Percentiles rank a stretch among this genome's conserved stretches.
These are phyloP conservation scores for Ditula angustiorana DNA, from an alignment of 2,888 invertebrate species.

Conservation along the genomic window DNA sequence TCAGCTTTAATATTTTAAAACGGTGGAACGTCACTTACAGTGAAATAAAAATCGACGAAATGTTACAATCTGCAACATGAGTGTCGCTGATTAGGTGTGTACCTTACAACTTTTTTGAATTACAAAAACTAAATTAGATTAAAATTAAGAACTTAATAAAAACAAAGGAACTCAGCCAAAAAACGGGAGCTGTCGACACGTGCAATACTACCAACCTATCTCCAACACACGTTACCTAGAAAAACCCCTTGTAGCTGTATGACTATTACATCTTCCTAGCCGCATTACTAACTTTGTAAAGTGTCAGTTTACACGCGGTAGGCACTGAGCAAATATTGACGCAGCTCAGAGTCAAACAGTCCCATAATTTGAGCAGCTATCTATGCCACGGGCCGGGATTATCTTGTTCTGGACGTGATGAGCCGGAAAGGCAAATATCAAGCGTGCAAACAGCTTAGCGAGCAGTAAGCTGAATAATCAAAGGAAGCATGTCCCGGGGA, in stretches of 20 bases:
- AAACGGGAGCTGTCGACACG: conserved; percentile 71
- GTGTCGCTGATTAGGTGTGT: too few relatives aligned
- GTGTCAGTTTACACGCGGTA: conserved; percentile 59
- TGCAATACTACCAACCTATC: conserved; percentile 45
- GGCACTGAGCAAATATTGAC: conserved; percentile 71
- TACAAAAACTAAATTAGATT: conserved; percentile 35
- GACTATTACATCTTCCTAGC: conserved; percentile 21
- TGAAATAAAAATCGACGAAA: too few relatives aligned
- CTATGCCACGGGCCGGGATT: conserved; percentile 57
- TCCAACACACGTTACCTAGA: background rate
- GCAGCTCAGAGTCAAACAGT: conserved; percentile 63
- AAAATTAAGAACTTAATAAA: conserved; percentile 69
- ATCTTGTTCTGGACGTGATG: conserved; percentile 59
- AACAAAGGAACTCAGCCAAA: conserved; percentile 64
- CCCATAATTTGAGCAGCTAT: conserved; percentile 63
- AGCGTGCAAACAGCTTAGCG: conserved; percentile 18
- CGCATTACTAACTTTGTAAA: conserved; percentile 50
- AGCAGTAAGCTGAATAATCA: conserved; percentile 2
- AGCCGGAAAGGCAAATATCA: conserved; percentile 54
- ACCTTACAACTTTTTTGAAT: too few relatives aligned
- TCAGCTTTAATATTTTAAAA: too few relatives aligned
- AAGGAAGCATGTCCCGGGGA: background rate
- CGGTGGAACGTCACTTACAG: too few relatives aligned
- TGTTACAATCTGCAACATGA: too few relatives aligned
- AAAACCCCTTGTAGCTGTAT: background rate